phyloP scores from a whole-genome alignment of 2,797 vertebrate species.

The Scyliorhinus canicula region DNA sequence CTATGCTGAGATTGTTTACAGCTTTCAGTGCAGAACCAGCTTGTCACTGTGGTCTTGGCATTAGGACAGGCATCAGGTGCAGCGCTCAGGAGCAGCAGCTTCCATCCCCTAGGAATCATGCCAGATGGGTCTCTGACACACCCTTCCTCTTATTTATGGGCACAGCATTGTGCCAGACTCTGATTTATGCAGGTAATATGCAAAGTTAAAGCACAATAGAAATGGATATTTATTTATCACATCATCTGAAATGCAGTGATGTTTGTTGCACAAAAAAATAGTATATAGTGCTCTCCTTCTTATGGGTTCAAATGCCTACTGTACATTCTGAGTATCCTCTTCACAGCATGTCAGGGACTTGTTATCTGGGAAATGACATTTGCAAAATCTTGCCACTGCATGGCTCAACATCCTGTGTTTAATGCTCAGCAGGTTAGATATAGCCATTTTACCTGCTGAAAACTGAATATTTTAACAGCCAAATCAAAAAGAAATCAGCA shows the following conservation, averaged over 20 bases:
- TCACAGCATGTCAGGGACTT: not conserved
- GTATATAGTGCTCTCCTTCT: not conserved
- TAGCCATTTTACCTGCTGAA: not conserved
- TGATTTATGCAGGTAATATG: conserved; percentile 9
- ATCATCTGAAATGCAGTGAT: conserved; percentile 1
- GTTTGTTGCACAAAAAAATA: not conserved
- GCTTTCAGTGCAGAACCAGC: not conserved
- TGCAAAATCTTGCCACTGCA: not conserved
- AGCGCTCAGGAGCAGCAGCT: not conserved
- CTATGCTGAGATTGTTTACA: not conserved
- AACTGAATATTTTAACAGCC: not conserved
- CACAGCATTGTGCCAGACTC: not conserved
- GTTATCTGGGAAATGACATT: not conserved
- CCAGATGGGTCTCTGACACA: conserved; percentile 19
- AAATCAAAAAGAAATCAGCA: not conserved
- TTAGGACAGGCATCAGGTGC: conserved; percentile 14
- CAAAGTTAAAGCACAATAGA: not conserved
- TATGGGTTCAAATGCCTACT: not conserved
- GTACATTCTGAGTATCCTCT: not conserved
- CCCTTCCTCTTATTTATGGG: not conserved
- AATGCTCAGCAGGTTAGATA: conserved; percentile 15
- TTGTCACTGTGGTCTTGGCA: conserved; percentile 20
- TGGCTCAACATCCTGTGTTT: not conserved
- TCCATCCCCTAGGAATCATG: conserved; percentile 17
- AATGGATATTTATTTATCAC: not conserved